These are phyloP conservation scores for Mamestra configurata DNA, from an alignment of 1,140 invertebrate species.

Conservation along the genomic window DNA sequence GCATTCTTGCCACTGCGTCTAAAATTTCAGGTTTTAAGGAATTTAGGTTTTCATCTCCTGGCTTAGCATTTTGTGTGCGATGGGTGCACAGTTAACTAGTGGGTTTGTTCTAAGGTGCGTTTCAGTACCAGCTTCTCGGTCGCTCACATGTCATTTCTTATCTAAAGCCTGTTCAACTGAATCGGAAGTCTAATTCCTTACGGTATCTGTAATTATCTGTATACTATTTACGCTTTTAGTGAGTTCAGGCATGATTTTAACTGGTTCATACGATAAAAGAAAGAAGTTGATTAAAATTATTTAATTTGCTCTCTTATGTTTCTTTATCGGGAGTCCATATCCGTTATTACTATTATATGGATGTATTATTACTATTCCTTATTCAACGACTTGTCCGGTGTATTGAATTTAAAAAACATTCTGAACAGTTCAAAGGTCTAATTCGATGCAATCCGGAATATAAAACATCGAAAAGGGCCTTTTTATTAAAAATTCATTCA, in stretches of 20 bases:
- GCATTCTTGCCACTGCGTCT: background rate
- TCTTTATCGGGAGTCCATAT: slow-evolving; percentile 22
- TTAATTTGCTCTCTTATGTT: slow-evolving; percentile 8
- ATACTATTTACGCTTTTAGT: too few species aligned
- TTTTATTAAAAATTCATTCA: slow-evolving; percentile 36
- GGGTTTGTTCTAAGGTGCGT: too few species aligned
- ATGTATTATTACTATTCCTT: slow-evolving; percentile 28
- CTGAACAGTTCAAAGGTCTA: slow-evolving; percentile 39
- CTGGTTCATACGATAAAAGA: background rate
- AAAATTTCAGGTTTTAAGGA: background rate
- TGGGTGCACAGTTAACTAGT: too few species aligned
- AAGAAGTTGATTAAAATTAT: too few species aligned
- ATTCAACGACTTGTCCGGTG: slow-evolving; percentile 24
- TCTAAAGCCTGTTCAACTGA: too few species aligned
- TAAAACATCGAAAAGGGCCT: slow-evolving; percentile 13
- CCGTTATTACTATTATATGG: background rate
- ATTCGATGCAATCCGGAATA: slow-evolving; percentile 22
- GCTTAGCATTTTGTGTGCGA: background rate
- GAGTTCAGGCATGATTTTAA: too few species aligned
- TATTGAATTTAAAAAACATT: slow-evolving; percentile 20
- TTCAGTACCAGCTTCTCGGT: too few species aligned
- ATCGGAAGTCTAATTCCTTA: too few species aligned
- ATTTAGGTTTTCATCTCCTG: background rate
- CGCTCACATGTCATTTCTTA: too few species aligned
- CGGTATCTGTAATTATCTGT: too few species aligned